A percentile compares a stretch with the other conserved stretches of the same genome.
These are phyloP conservation scores for Butorides virescens DNA, from an alignment of 2,113 vertebrate species.

Conservation along the genomic window DNA sequence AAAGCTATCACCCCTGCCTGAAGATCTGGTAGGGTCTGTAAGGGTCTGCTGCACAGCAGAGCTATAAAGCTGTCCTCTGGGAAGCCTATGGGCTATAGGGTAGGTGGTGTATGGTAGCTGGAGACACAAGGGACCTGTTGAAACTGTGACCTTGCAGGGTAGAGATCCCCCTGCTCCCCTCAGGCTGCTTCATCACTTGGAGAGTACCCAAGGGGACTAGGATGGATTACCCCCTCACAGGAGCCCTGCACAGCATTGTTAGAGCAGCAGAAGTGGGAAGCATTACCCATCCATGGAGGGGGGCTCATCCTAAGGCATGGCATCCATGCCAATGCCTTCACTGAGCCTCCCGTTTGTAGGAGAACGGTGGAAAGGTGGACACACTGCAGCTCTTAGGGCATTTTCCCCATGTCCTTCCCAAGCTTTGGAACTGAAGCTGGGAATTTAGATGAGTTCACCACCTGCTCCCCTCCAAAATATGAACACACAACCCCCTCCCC, in stretches of 20 bases:
- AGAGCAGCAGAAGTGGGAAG: neutral
- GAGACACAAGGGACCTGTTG: neutral
- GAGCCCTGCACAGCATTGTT: neutral
- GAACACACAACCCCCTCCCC: neutral
- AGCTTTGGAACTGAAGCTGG: neutral
- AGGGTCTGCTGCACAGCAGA: neutral
- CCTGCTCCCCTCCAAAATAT: neutral
- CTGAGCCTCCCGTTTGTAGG: neutral
- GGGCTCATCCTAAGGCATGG: neutral
- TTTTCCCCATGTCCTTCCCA: neutral
- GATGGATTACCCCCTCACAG: too few species aligned
- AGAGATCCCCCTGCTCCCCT: neutral
- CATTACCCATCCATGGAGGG: too few species aligned
- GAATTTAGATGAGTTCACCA: neutral
- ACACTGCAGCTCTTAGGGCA: neutral
- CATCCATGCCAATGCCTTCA: rapidly evolving
- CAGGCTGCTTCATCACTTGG: neutral
- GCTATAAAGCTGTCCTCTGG: neutral
- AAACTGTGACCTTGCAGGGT: neutral
- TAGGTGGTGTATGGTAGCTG: neutral
- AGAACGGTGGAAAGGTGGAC: neutral
- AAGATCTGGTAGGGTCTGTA: neutral
- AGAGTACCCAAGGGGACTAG: neutral
- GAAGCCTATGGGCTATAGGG: too few species aligned
- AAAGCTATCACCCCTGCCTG: neutral